Evolutionary conservation across 1,140 invertebrate genomes (phyloP).

Genomic region (Tetramorium parvispinum): DNA sequence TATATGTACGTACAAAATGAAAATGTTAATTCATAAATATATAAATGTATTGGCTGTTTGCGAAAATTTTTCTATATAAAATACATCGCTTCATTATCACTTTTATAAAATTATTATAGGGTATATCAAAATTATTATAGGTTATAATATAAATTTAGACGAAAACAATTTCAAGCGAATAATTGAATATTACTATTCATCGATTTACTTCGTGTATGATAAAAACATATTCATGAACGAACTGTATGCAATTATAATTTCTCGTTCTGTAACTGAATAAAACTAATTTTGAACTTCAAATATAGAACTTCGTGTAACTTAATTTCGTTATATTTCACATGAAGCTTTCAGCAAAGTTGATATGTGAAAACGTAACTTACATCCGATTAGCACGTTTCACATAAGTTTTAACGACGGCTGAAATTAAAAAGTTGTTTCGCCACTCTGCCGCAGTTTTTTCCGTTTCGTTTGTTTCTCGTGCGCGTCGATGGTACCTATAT

Average conservation of each 20-base stretch:
- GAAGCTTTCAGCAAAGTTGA: conserved; percentile 15
- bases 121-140: no score
- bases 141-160: background rate
- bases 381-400: background rate
- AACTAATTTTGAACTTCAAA: conserved; percentile 31
- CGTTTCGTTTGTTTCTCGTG: background rate
- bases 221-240: background rate
- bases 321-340: background rate
- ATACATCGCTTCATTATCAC: background rate
- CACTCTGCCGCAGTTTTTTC: background rate
- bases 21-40: background rate
- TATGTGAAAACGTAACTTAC: conserved; percentile 26
- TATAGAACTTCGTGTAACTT: background rate
- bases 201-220: background rate
- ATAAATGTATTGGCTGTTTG: no score
- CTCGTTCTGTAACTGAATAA: background rate
- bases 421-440: conserved; percentile 22
- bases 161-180: background rate
- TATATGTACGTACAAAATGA: background rate
- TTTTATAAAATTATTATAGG: background rate
- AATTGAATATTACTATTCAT: background rate
- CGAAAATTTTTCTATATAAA: background rate
- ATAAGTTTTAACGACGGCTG: background rate
- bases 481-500: conserved; percentile 18
- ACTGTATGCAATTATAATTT: background rate